phyloP scores from a whole-genome alignment of 2,888 invertebrate species.

The Cheilosia scutellata region DNA sequence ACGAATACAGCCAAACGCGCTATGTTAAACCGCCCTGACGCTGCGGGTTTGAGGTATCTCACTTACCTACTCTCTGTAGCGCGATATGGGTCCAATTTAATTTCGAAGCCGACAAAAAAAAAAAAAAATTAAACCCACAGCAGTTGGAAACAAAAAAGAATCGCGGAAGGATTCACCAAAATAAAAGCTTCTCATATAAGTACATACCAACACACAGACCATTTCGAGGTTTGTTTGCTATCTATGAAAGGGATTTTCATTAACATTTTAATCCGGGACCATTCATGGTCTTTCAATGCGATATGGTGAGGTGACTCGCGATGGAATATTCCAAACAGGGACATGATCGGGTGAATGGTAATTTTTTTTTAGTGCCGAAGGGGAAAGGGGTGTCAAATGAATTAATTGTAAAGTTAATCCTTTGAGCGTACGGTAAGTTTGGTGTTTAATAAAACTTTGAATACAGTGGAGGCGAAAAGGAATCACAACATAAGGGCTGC shows the following conservation, averaged over 20 bases:
- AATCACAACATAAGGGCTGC: background rate
- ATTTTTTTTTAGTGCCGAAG: background rate
- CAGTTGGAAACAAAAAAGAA: slow-evolving; percentile 31
- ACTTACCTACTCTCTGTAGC: slow-evolving; percentile 30
- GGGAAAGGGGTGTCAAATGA: slow-evolving; percentile 59
- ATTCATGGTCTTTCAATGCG: slow-evolving; percentile 71
- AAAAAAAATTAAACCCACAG: slow-evolving; percentile 5
- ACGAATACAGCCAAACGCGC: slow-evolving; percentile 24
- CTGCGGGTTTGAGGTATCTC: slow-evolving; percentile 11
- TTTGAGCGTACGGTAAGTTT: slow-evolving; percentile 12
- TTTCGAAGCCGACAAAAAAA: slow-evolving; percentile 36
- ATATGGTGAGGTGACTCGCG: slow-evolving; percentile 52
- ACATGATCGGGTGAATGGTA: slow-evolving; percentile 28
- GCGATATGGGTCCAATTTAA: slow-evolving; percentile 68
- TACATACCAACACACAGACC: slow-evolving; percentile 4
- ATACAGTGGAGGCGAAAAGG: slow-evolving; percentile 19
- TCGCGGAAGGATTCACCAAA: slow-evolving; percentile 65
- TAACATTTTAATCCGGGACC: slow-evolving; percentile 74
- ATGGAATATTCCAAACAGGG: slow-evolving; percentile 3
- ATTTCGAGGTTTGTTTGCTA: slow-evolving; percentile 55
- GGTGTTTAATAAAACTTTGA: slow-evolving; percentile 38
- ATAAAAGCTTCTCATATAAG: slow-evolving; percentile 46
- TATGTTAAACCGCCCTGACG: slow-evolving; percentile 20
- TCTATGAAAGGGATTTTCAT: slow-evolving; percentile 73
- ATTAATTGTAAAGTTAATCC: slow-evolving; percentile 72